Conservation (phyloP, 2,797 vertebrate species). For the Mastacembelus armatus region DNA sequence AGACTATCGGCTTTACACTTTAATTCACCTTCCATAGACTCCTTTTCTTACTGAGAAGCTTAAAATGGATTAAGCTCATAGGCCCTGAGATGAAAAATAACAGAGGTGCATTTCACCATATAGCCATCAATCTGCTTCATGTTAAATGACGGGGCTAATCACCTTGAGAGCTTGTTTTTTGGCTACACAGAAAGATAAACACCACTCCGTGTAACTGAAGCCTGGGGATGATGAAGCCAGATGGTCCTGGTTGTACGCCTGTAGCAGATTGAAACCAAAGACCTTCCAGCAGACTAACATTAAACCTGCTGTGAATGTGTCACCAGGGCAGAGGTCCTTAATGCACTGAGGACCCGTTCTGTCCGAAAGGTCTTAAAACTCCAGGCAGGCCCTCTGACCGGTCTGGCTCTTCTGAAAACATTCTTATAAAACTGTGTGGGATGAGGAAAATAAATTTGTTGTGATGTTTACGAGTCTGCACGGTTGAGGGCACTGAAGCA, state of each 20-base stretch:
- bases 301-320: conserved; percentile 21
- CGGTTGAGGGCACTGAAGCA: conserved; percentile 64
- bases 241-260: conserved; percentile 4
- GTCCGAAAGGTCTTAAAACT: conserved; percentile 56
- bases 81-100: conserved; percentile 69
- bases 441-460: conserved; percentile 73
- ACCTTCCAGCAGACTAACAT: conserved; percentile 27
- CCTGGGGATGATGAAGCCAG: conserved; percentile 11
- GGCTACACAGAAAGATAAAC: conserved; percentile 52
- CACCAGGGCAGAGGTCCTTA: conserved; percentile 24
- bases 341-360: conserved; percentile 3
- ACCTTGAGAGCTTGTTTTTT: conserved; percentile 65
- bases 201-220: conserved; percentile 5
- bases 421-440: conserved; percentile 65
- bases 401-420: conserved; percentile 40
- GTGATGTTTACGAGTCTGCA: conserved; percentile 74
- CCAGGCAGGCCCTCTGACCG: conserved; percentile 5
- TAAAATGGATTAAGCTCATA: conserved; percentile 77
- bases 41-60: conserved; percentile 67
- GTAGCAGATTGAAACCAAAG: conserved; percentile 30
- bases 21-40: conserved; percentile 77
- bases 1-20: conserved; percentile 71
- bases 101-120: conserved; percentile 65
- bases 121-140: conserved; percentile 68
- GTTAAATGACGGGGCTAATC: conserved; percentile 70